phyloP scores from a whole-genome alignment of 2,797 vertebrate species.

The Trachurus trachurus region DNA sequence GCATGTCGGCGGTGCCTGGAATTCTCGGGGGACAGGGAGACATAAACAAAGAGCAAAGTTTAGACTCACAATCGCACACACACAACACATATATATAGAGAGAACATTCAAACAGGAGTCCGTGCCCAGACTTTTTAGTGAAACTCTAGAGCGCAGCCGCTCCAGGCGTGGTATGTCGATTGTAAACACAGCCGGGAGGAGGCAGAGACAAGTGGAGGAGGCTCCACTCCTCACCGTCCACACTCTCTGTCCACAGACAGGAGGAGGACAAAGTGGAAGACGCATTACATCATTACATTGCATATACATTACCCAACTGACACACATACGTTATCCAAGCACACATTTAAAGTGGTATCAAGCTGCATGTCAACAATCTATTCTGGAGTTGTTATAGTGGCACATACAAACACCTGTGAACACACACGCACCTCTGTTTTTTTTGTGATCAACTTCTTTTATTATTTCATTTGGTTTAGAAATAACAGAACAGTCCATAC shows the following conservation, averaged over 20 bases:
- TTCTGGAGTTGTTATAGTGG: not conserved
- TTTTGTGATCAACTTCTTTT: too few species aligned
- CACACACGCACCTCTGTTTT: too few species aligned
- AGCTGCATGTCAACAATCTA: not conserved
- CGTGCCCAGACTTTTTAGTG: slow-evolving; percentile 69
- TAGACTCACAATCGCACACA: slow-evolving; percentile 53
- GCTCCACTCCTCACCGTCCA: slow-evolving; percentile 34
- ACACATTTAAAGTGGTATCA: not conserved
- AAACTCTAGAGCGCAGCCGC: slow-evolving; percentile 75
- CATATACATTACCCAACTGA: slow-evolving; percentile 19
- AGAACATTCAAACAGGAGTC: slow-evolving; percentile 59
- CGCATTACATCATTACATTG: slow-evolving; percentile 46
- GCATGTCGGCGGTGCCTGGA: slow-evolving; percentile 57
- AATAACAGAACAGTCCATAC: too few species aligned
- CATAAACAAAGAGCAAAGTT: slow-evolving; percentile 77
- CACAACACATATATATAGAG: slow-evolving; percentile 1
- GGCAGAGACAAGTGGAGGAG: slow-evolving; percentile 65
- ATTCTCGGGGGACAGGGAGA: slow-evolving; percentile 64
- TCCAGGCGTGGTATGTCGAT: slow-evolving; percentile 73
- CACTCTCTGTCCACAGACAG: slow-evolving; percentile 25
- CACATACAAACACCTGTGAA: not conserved
- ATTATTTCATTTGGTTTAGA: too few species aligned
- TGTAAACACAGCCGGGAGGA: slow-evolving; percentile 79
- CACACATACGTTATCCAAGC: not conserved
- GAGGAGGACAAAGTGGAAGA: slow-evolving; percentile 42